phyloP scores from a whole-genome alignment of 2,113 vertebrate species.

The Danionella cerebrum region DNA sequence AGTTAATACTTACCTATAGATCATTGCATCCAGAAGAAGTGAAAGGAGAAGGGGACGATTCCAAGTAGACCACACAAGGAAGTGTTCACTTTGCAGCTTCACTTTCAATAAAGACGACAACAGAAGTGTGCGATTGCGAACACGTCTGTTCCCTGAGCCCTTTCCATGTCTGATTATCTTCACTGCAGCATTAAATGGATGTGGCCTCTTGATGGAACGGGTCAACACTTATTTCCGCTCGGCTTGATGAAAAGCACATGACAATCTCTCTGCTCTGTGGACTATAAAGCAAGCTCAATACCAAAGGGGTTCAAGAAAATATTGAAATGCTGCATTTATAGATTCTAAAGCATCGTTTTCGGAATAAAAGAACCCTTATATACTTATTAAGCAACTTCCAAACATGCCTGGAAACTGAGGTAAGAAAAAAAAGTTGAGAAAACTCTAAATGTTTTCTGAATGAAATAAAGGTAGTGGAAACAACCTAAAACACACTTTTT shows the following conservation, averaged over 20 bases:
- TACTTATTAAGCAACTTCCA: too few relatives aligned
- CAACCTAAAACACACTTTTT: too few relatives aligned
- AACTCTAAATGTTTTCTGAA: too few relatives aligned
- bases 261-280: neutral
- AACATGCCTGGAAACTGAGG: too few relatives aligned
- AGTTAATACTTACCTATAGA: neutral
- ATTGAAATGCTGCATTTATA: too few relatives aligned
- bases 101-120: conserved; percentile 44
- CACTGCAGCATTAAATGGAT: conserved; percentile 53
- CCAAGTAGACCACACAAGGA: conserved; percentile 34
- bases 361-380: too few relatives aligned
- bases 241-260: conserved; percentile 79
- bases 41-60: neutral
- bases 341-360: too few relatives aligned
- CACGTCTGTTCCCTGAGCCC: conserved; percentile 35
- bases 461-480: too few relatives aligned
- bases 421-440: too few relatives aligned
- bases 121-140: neutral
- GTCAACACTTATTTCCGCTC: conserved; percentile 78
- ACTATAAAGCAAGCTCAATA: neutral
- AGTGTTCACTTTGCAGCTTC: conserved; percentile 38
- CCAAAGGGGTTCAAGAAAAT: too few relatives aligned
- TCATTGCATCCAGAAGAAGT: neutral
- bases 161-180: conserved; percentile 12
- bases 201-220: conserved; percentile 61